Conservation (phyloP, 1,140 invertebrate species). For the Watersipora subatra region DNA sequence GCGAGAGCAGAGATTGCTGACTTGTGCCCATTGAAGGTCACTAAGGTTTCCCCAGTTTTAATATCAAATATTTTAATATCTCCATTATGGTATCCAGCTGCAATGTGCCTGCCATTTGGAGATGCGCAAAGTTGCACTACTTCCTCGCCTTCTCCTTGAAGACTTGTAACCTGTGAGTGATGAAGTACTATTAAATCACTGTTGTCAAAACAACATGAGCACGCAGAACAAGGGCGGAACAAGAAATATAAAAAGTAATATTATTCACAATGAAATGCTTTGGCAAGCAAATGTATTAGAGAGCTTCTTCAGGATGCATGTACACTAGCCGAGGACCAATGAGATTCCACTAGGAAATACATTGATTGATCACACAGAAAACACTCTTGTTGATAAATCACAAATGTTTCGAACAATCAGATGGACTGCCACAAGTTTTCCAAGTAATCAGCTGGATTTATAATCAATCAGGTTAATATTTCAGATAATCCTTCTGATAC, state of each 20-base stretch:
- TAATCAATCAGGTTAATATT: no score
- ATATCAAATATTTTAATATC: slow-evolving; percentile 60
- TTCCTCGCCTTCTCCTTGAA: slow-evolving; percentile 57
- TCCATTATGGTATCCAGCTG: slow-evolving; percentile 83
- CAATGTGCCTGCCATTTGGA: slow-evolving; percentile 59
- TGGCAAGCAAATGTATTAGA: background rate
- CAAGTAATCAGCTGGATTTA: no score
- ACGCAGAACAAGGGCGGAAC: background rate
- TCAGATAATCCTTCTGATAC: no score
- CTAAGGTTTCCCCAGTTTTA: slow-evolving; percentile 49
- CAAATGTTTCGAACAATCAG: no score
- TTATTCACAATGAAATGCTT: background rate
- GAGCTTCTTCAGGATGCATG: no score
- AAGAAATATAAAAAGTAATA: background rate
- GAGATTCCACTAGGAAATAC: no score
- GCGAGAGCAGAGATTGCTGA: slow-evolving; percentile 65
- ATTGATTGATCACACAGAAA: no score
- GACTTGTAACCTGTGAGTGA: slow-evolving; percentile 21
- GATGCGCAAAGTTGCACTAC: slow-evolving; percentile 59
- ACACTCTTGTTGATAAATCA: no score
- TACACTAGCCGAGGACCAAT: no score
- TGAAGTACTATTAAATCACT: slow-evolving; percentile 4
- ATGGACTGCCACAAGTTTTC: no score
- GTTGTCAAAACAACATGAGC: slow-evolving; percentile 8
- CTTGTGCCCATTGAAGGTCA: slow-evolving; percentile 76